phyloP scores from a whole-genome alignment of 1,140 invertebrate genomes.

The Brachionus paranguensis region DNA sequence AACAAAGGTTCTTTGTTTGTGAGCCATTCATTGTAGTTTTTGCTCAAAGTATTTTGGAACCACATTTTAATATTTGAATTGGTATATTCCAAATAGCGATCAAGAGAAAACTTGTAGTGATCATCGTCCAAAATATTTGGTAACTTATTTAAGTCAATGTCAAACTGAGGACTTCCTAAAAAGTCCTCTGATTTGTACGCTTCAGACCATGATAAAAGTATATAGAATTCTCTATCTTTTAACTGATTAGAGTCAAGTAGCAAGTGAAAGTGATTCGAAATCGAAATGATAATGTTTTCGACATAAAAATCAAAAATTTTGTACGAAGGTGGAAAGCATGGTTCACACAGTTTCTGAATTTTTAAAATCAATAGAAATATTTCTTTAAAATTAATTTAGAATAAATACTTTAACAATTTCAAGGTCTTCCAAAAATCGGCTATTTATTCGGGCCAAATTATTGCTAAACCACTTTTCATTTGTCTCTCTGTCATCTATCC shows the following conservation, averaged over 20 bases:
- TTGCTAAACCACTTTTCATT: conserved; percentile 34
- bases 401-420: conserved; percentile 14
- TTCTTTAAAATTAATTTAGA: not conserved
- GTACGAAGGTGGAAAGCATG: conserved; percentile 32
- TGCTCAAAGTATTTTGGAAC: conserved; percentile 25
- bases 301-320: conserved; percentile 24
- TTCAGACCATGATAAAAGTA: conserved; percentile 8
- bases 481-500: not conserved
- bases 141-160: not conserved
- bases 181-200: conserved; percentile 21
- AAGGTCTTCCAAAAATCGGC: conserved; percentile 9
- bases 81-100: not conserved
- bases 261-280: not conserved
- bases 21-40: conserved; percentile 21
- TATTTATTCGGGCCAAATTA: not conserved
- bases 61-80: not conserved
- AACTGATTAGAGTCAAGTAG: conserved; percentile 24
- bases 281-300: not conserved
- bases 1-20: not conserved
- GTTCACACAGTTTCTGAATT: conserved; percentile 22
- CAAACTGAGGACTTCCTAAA: not conserved
- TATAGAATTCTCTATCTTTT: conserved; percentile 22
- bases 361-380: not conserved
- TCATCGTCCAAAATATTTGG: conserved; percentile 23
- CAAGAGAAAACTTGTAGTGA: not conserved